Evolutionary conservation across 2,888 invertebrate genomes (phyloP), one percentile per base, ranked within the genome.

Genomic region (Nasonovia ribisnigri): DNA sequence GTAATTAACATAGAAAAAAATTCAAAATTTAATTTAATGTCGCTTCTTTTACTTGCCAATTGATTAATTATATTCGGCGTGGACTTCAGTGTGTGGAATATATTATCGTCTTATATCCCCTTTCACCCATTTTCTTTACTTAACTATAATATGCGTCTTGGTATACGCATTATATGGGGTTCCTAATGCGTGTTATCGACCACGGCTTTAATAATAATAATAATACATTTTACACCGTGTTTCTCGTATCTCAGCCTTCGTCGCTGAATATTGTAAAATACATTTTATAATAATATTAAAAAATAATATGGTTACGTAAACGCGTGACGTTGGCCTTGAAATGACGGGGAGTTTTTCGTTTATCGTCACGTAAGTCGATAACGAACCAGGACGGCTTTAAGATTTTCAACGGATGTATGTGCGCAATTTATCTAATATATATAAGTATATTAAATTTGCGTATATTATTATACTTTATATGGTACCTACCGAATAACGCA

Each of bases 351-450:
- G 89, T 89, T 89, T 60, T 60, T 67, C 46, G 89, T 90, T n/a
- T 60, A 90, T 67, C 90, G 67, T 90, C 90, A 90, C 90, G 90
- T 57, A 54, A 57, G 57, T 57, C 57, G 89, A 89, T 89, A 43
- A 51, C 42, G 16, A 60, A 36, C 36, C 77, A 20, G 36, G 36
- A 16, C 77, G 36, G 20, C 36, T 36, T 51, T 16, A n/a, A 48
- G 51, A 46, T 46, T 26, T 86, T 11, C 29, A 20, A n/a, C n/a
- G 20, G 51, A 36, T 88, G n/a, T n/a, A 36, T 36, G 36, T 24
- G 0, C 43, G 29, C 43, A 84, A 77, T 77, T 77, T 36, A 77
- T 77, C 20, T 36, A 36, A 36, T 36, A 20, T 77, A 77, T 77
- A 77, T 36, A 8, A 6, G 36, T 36, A 16, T 51, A 54, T 20